Evolutionary conservation across 1,140 invertebrate genomes (phyloP).

Genomic region (Meloidogyne floridensis): DNA sequence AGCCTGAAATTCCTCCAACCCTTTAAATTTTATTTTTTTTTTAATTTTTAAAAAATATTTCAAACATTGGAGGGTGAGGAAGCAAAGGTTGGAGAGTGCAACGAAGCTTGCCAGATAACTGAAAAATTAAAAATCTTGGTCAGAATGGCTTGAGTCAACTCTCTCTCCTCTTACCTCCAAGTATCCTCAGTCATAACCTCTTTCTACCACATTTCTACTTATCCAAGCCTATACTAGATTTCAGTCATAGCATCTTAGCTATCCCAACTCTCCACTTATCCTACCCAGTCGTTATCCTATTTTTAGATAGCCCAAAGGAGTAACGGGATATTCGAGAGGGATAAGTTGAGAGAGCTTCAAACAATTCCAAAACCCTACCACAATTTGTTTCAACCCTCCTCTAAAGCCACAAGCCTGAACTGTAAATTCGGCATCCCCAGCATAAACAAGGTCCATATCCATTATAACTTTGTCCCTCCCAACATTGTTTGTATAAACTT

Average conservation of each 20-base stretch:
- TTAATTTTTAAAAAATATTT: not conserved
- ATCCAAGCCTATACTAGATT: too few species aligned
- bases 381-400: slow-evolving; percentile 62
- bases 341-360: slow-evolving; percentile 3
- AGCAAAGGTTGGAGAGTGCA: slow-evolving; percentile 59
- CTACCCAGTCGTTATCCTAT: too few species aligned
- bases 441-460: slow-evolving; percentile 65
- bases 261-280: too few species aligned
- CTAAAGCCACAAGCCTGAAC: slow-evolving; percentile 63
- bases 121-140: slow-evolving; percentile 19
- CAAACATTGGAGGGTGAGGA: slow-evolving; percentile 60
- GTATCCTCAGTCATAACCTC: too few species aligned
- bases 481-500: slow-evolving; percentile 64
- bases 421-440: slow-evolving; percentile 62
- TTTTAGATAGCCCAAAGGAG: too few species aligned
- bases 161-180: too few species aligned
- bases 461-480: slow-evolving; percentile 64
- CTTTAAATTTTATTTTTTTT: not conserved
- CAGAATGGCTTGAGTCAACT: too few species aligned
- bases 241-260: too few species aligned
- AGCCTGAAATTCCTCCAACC: slow-evolving; percentile 59
- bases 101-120: slow-evolving; percentile 64
- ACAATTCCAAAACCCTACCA: slow-evolving; percentile 35
- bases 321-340: not conserved
- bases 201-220: too few species aligned